Evolutionary conservation across 53 echinoderm and acorn worm genomes (phyloP), one percentile per base, ranked within the genome.

Genomic region (Holothuria scabra): DNA sequence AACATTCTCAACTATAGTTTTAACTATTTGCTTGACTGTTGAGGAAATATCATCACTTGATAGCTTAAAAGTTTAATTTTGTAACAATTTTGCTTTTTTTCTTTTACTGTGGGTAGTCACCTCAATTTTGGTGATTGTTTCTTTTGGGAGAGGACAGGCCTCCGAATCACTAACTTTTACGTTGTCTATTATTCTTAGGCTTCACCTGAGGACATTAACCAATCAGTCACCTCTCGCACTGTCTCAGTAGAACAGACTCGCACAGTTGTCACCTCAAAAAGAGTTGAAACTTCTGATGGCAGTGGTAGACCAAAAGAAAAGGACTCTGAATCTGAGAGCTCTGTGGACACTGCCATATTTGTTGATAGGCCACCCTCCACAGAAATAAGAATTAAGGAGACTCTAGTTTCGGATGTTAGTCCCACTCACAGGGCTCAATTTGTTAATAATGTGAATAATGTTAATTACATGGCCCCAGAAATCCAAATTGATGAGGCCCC

Each of bases 161-260:
- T 48, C 14, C 12, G 48, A 10, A 1, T 8, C 4, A 48, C 48
- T 48, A 48, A 48, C 48, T 12, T 48, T 48, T 48, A 48, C 48
- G 48, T 48, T 48, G 12, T 48, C 48, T 76, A 49, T 49, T 58
- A 55, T 76, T 63, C 81, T 81, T 34, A 81, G 81, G 59, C 79
- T 59, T 59, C 35, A 57, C 52, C 74, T 22, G 74, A 44, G 74
- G 78, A 78, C 29, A 62, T 44, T 81, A 81, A 63, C 81, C 61
- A 60, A 81, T 21, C 81, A 26, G 61, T 62, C 48, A 81, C 81
- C 20, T 81, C 81, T 41, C 62, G 44, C 31, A 65, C 83, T 67
- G 94, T 94, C 83, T 90, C 92, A 56, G 86, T 88, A 59, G 90
- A 90, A 60, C 90, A 95, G 92, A 95, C 95, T 90, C 92, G 89